Evolutionary conservation across 2,113 vertebrate genomes (phyloP), one percentile per base, ranked within the genome.

Genomic region (Bubo blakistoni): DNA sequence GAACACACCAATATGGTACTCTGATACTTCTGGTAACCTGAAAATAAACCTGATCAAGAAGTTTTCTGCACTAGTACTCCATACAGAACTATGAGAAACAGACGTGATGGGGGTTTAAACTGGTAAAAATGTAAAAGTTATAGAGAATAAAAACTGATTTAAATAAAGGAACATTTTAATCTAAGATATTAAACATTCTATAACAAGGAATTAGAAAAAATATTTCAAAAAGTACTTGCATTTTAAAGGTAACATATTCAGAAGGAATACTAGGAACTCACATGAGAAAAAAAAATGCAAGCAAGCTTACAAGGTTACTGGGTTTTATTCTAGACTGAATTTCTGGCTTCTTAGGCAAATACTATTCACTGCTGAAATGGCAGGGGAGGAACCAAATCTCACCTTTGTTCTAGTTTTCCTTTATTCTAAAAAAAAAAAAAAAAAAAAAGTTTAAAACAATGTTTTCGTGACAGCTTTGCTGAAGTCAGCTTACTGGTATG

Each of bases 1-100:
- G 22, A 72, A n/a, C 8, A 2, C n/a, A 46, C 6, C 3, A 1
- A 21, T 22, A 19, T 0, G 2, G 34, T 34, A 34, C 32, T 55
- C 66, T 34, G 40, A 30, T 71, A 62, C 40, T 81, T 62, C n/a
- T 42, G 14, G 27, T 16, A 91, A 78, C 38, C 32, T 42, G 59
- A 81, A 65, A 84, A 29, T 42, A 84, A 82, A 81, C 16, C 46
- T 27, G 5, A 27, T 29, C 42, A 69, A 78, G 42, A 25, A 44
- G 57, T 30, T 74, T 79, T n/a, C 42, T 81, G 69, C 27, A 65
- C 40, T 16, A 38, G 12, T 25, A 38, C 25, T 66, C 22, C 20
- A 26, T 29, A 32, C 7, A 63, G 36, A 61, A 54, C 30, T 59
- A 16, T 16, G 14, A 82, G 32, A 91, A 81, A 65, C 16, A 83